These are phyloP conservation scores for Alaudala cheleensis DNA, from an alignment of 2,113 vertebrate genomes.

Conservation along the genomic window DNA sequence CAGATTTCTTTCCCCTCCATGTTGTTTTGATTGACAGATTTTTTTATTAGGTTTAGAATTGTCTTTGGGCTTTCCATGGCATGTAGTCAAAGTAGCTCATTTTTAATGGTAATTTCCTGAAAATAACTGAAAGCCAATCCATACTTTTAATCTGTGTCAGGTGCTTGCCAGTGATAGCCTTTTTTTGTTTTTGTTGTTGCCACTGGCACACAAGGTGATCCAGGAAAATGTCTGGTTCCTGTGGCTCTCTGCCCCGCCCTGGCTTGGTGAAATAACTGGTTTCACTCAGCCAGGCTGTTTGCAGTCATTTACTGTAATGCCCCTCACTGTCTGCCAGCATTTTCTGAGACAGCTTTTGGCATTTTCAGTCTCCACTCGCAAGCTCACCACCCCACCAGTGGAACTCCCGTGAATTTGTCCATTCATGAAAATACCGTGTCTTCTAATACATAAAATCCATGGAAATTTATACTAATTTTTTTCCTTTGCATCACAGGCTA, in stretches of 20 bases:
- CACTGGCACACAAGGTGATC: neutral
- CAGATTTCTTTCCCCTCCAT: neutral
- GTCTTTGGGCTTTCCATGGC: slow-evolving; percentile 27
- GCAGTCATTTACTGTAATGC: slow-evolving; percentile 1
- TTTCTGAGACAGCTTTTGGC: neutral
- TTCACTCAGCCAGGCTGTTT: slow-evolving; percentile 40
- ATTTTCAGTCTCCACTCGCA: neutral
- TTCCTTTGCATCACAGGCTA: neutral
- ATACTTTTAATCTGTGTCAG: slow-evolving; percentile 45
- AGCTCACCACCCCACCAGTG: neutral
- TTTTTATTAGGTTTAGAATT: slow-evolving; percentile 43
- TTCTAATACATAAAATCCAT: neutral
- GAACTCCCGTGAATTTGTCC: neutral
- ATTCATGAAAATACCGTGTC: neutral
- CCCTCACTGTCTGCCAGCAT: neutral
- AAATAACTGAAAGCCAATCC: slow-evolving; percentile 19
- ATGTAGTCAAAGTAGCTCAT: slow-evolving; percentile 14
- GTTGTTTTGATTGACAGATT: slow-evolving; percentile 47
- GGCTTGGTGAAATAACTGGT: neutral
- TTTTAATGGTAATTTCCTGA: slow-evolving; percentile 54
- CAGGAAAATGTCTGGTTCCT: slow-evolving; percentile 2
- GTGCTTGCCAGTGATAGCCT: neutral
- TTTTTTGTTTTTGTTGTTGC: slow-evolving; percentile 11
- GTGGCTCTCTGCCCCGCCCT: neutral
- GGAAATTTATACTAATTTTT: neutral